Percentiles rank a stretch among this genome's conserved stretches.
These are phyloP conservation scores for Ageneiosus marmoratus DNA, from an alignment of 2,113 vertebrate species.

Conservation along the genomic window DNA sequence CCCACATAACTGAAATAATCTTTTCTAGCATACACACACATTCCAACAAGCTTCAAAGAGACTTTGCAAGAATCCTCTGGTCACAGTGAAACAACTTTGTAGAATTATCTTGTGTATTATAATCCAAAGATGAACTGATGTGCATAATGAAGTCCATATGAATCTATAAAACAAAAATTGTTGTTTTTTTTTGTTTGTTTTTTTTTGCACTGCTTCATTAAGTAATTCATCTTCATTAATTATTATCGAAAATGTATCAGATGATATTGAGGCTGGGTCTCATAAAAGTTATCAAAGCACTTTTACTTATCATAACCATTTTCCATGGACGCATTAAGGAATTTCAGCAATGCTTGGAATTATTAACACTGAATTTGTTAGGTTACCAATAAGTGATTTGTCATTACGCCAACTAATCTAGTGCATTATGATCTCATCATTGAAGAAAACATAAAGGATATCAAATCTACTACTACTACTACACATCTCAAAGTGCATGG, in stretches of 20 bases:
- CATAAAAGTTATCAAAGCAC: background rate
- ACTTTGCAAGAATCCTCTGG: background rate
- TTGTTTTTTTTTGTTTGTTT: no score
- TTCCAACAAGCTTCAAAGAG: background rate
- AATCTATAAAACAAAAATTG: background rate
- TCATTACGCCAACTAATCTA: background rate
- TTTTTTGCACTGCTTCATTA: no score
- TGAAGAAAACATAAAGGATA: background rate
- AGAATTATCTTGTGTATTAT: no score
- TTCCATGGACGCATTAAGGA: background rate
- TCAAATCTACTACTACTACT: background rate
- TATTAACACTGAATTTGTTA: background rate
- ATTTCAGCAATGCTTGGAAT: background rate
- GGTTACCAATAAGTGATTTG: background rate
- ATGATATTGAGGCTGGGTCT: background rate
- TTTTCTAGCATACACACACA: background rate
- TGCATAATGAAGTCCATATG: background rate
- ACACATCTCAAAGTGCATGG: background rate
- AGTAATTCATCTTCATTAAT: no score
- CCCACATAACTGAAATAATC: background rate
- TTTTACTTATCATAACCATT: background rate
- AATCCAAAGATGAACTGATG: background rate
- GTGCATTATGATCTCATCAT: background rate
- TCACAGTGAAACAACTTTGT: background rate
- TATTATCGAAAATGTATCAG: background rate